Evolutionary conservation across 2,797 vertebrate genomes (phyloP).

Genomic region (Rhynchotus rufescens): DNA sequence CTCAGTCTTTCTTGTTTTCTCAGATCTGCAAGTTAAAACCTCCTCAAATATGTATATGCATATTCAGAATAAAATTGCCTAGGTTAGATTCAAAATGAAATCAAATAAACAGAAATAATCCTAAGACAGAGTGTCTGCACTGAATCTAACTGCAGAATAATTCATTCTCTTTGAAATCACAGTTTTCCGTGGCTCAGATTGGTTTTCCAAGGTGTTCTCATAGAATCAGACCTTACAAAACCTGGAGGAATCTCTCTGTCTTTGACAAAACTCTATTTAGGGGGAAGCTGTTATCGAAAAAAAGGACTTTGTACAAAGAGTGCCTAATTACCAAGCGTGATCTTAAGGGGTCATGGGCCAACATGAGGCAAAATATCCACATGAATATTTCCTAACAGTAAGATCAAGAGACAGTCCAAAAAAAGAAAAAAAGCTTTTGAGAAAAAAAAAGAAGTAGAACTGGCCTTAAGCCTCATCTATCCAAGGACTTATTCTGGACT

Average conservation of each 20-base stretch:
- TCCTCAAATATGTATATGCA: not conserved
- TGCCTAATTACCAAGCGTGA: not conserved
- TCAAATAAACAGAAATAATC: not conserved
- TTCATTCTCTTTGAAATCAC: not conserved
- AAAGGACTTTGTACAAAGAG: not conserved
- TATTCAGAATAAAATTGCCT: not conserved
- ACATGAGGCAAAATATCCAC: not conserved
- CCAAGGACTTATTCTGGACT: slow-evolving; percentile 33
- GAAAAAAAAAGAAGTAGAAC: not conserved
- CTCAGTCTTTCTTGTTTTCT: not conserved
- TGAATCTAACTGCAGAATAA: not conserved
- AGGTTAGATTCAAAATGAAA: not conserved
- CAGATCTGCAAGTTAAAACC: not conserved
- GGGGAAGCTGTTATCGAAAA: too few relatives aligned
- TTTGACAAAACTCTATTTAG: not conserved
- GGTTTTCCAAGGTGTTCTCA: not conserved
- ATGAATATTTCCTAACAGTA: not conserved
- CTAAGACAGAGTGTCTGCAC: not conserved
- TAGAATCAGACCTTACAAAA: not conserved
- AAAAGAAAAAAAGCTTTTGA: not conserved
- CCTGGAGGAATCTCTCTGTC: not conserved
- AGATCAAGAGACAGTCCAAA: not conserved
- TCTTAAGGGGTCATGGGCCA: not conserved
- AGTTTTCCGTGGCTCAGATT: not conserved
- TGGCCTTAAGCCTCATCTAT: slow-evolving; percentile 28